phyloP scores from a whole-genome alignment of 2,888 invertebrate genomes.

The Leucoma salicis region DNA sequence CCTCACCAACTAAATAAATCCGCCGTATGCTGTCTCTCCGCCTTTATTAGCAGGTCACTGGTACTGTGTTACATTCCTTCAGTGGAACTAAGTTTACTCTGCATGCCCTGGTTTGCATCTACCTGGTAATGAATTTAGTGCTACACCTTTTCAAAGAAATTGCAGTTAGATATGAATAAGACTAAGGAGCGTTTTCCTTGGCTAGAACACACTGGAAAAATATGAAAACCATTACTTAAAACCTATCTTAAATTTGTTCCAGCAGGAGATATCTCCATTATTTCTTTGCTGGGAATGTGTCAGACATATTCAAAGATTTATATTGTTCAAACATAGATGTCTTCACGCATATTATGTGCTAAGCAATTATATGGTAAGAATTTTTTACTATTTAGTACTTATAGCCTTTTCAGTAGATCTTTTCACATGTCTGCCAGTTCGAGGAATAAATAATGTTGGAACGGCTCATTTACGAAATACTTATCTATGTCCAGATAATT shows the following conservation, averaged over 20 bases:
- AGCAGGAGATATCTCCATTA: background rate
- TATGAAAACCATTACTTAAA: background rate
- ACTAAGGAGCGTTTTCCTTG: too few species aligned
- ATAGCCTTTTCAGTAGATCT: background rate
- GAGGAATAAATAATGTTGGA: too few species aligned
- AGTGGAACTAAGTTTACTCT: too few species aligned
- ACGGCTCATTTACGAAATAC: background rate
- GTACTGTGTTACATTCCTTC: too few species aligned
- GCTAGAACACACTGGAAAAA: background rate
- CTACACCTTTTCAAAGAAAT: background rate
- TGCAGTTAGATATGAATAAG: background rate
- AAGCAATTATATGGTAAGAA: slow-evolving; percentile 41
- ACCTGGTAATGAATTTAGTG: background rate
- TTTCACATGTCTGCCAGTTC: background rate
- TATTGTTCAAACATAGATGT: slow-evolving; percentile 45
- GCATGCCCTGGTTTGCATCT: background rate
- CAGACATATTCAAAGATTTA: slow-evolving; percentile 33
- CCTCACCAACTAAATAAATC: too few species aligned
- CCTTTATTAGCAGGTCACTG: too few species aligned
- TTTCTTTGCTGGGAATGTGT: slow-evolving; percentile 54
- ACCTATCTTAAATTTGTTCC: background rate
- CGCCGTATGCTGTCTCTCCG: too few species aligned
- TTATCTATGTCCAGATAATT: background rate
- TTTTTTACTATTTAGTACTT: background rate
- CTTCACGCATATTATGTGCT: slow-evolving; percentile 38